A percentile compares a stretch with the other conserved stretches of the same genome.
These are phyloP conservation scores for Zaprionus kolodkinae DNA, from an alignment of 1,140 invertebrate species.

Conservation along the genomic window DNA sequence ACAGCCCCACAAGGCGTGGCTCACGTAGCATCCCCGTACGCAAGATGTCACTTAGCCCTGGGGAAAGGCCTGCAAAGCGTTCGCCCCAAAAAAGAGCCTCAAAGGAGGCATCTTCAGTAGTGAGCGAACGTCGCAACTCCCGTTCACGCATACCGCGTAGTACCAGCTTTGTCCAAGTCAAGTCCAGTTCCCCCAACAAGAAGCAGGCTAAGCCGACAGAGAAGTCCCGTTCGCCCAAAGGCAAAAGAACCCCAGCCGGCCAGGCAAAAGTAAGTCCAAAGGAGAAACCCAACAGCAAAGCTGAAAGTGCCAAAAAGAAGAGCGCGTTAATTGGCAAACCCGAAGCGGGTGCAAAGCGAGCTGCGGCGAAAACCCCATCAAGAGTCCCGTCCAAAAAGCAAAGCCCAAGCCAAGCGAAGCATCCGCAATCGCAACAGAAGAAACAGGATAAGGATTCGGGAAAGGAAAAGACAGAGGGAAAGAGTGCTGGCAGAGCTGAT, in stretches of 20 bases:
- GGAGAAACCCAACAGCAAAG: conserved; percentile 49
- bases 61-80: background rate
- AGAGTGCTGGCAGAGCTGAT: conserved; percentile 10
- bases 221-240: conserved; percentile 22
- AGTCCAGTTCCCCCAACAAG: conserved; percentile 47
- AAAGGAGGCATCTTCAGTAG: conserved; percentile 1
- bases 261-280: conserved; percentile 36
- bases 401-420: conserved; percentile 27
- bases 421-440: conserved; percentile 2
- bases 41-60: conserved; percentile 69
- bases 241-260: conserved; percentile 20
- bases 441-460: conserved; percentile 7
- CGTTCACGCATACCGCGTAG: conserved; percentile 71
- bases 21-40: conserved; percentile 25
- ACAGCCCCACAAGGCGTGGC: conserved; percentile 46
- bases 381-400: conserved; percentile 30
- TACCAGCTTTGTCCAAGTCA: conserved; percentile 14
- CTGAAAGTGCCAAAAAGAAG: conserved; percentile 82
- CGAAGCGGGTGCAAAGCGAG: conserved; percentile 7
- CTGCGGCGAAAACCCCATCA: background rate
- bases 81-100: conserved; percentile 2
- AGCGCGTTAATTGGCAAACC: conserved; percentile 33
- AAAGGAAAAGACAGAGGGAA: conserved; percentile 29
- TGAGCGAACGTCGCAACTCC: conserved; percentile 47
- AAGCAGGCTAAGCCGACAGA: conserved; percentile 34